Evolutionary conservation across 2,888 invertebrate species (phyloP).

Genomic region (Sesia apiformis): DNA sequence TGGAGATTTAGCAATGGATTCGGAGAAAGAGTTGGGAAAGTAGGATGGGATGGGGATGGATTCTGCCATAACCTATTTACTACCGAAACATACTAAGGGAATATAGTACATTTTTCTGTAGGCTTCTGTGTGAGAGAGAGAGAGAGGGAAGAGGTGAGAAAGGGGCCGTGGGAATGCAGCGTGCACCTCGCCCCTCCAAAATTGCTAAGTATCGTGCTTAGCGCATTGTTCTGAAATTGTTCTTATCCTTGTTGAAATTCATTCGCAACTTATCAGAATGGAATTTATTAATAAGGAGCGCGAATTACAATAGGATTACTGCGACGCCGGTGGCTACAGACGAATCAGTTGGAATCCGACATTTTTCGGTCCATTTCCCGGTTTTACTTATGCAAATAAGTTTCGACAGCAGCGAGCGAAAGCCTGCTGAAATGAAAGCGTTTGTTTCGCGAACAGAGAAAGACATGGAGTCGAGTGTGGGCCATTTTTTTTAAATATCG

Average conservation of each 20-base stretch:
- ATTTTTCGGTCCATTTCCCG: conserved; percentile 56
- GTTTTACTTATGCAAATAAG: conserved; percentile 66
- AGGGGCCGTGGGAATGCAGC: no score
- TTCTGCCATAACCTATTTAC: no score
- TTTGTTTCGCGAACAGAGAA: conserved; percentile 35
- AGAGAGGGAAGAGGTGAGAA: no score
- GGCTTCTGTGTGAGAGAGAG: no score
- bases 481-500: conserved; percentile 1
- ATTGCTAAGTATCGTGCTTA: no score
- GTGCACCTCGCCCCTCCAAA: no score
- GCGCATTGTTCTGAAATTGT: no score
- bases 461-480: conserved; percentile 16
- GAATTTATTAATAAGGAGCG: conserved; percentile 18
- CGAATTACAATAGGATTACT: conserved; percentile 18
- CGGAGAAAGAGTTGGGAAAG: no score
- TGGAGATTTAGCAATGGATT: no score
- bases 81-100: no score
- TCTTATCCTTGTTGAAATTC: neutral
- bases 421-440: conserved; percentile 51
- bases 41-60: no score
- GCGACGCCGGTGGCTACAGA: conserved; percentile 12
- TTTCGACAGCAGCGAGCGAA: conserved; percentile 46
- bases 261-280: conserved; percentile 9
- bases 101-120: no score
- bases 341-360: conserved; percentile 25